Conservation (phyloP, 1,140 invertebrate species). For the Venturia canescens region DNA sequence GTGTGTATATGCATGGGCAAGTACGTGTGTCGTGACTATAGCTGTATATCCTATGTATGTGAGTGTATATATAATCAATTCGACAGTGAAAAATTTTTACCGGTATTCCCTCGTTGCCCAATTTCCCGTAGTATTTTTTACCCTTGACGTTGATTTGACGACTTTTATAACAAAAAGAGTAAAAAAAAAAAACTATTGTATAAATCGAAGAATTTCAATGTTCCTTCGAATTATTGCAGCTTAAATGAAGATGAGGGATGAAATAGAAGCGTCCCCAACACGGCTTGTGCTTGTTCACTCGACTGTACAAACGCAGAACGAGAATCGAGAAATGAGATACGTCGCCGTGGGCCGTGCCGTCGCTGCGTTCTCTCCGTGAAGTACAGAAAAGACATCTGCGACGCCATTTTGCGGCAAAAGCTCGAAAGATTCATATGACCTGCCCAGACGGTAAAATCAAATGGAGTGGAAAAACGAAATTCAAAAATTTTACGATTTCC, state of each 20-base stretch:
- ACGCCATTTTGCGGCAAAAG: constrained; percentile 1
- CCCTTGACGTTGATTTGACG: background rate
- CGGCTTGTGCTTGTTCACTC: background rate
- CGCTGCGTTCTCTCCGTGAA: background rate
- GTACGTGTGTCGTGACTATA: background rate
- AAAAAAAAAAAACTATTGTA: background rate
- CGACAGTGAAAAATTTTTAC: constrained; percentile 8
- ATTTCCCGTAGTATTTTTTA: background rate
- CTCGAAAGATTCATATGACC: background rate
- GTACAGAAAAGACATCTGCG: background rate
- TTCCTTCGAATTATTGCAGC: background rate
- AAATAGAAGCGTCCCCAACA: constrained; percentile 16
- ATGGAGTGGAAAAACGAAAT: background rate
- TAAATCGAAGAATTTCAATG: background rate
- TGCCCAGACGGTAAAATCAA: background rate
- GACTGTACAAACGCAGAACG: background rate
- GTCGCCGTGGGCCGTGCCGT: background rate
- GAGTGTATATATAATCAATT: constrained; percentile 5
- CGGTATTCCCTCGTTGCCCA: constrained; percentile 9
- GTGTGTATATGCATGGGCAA: background rate
- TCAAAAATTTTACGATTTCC: background rate
- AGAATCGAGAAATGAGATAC: background rate
- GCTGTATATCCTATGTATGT: background rate
- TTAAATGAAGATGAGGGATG: background rate
- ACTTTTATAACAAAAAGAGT: background rate